Base-by-base conservation (phyloP, 2,888 invertebrate species). In the Microctonus hyperodae region DNA sequence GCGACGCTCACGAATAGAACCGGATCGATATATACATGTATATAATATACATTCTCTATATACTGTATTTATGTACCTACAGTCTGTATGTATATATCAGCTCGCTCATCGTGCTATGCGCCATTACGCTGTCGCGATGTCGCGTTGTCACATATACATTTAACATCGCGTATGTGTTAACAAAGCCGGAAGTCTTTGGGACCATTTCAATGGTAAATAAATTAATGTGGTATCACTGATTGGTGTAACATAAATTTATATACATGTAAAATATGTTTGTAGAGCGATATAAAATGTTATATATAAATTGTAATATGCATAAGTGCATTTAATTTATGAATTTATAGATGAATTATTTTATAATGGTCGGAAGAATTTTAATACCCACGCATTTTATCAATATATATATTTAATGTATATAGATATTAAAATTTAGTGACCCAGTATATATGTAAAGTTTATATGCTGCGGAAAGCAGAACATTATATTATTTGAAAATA, bases 141-240 rank as follows among this genome's bases (percentile, higher is more conserved):
- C 35, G 35, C 50, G 50, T 64, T 64, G 69, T 69, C 66, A 61
- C 67, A 61, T 20, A 37, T 5, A n/a, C n/a, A n/a, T n/a, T n/a
- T 37, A n/a, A n/a, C 35, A 35, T 35, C 35, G 35, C 37, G 13
- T 37, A 37, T 37, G 9, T 37, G 9, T 64, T 71, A 71, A 70
- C 68, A 60, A 71, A 70, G 67, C 70, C 70, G 69, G 71, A 71
- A 68, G 68, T 64, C 64, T 65, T 60, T 65, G 65, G 53, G n/a
- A 23, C 35, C 33, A 53, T 62, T 62, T 37, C 22, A 31, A 62
- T 16, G 22, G 1, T 55, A 4, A 11, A 64, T 25, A 50, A 50
- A 61, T 61, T 66, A 62, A 66, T 56, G 53, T 31, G 40, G 53
- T 50, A 44, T 6, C 28, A 35, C 11, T 20, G 37, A 65, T 60